These are phyloP conservation scores for Drosophila parvula DNA, from an alignment of 1,140 invertebrate species.

Conservation along the genomic window DNA sequence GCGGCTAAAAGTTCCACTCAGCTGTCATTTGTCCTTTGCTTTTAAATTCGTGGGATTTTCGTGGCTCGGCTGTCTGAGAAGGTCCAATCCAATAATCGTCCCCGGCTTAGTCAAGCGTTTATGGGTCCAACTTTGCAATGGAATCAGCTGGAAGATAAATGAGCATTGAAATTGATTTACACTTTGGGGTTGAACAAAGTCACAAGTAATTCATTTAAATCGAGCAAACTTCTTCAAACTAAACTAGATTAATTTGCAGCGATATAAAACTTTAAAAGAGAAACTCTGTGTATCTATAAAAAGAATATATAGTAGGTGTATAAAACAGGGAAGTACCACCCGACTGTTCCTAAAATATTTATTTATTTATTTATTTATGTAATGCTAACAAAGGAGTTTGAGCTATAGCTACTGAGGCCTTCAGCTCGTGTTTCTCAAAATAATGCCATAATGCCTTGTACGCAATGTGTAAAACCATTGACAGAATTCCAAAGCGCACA, in stretches of 20 bases:
- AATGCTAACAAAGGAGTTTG: too few species aligned
- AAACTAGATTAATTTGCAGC: not conserved
- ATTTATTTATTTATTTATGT: too few species aligned
- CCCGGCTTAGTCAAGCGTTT: conserved; percentile 20
- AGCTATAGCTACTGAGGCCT: too few species aligned
- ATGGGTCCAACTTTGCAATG: conserved; percentile 6
- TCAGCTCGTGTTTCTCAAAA: not conserved
- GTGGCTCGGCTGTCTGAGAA: conserved; percentile 10
- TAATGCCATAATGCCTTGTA: not conserved
- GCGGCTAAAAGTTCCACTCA: conserved; percentile 13
- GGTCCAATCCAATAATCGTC: conserved; percentile 23
- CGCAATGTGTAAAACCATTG: conserved; percentile 8
- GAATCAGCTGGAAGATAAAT: conserved; percentile 28
- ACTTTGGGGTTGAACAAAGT: conserved; percentile 3
- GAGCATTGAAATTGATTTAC: conserved; percentile 19
- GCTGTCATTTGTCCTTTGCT: conserved; percentile 3
- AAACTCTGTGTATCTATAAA: too few species aligned
- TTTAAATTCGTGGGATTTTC: conserved; percentile 14
- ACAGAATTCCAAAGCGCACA: not conserved
- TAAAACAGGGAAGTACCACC: not conserved
- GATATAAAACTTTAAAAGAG: not conserved
- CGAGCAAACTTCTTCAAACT: not conserved
- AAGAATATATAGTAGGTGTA: too few species aligned
- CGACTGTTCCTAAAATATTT: not conserved
- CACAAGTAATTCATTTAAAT: conserved; percentile 1